Percentiles rank a stretch among this genome's conserved stretches.
Conservation (phyloP, 1,140 invertebrate species). For the Ectropis grisescens region DNA sequence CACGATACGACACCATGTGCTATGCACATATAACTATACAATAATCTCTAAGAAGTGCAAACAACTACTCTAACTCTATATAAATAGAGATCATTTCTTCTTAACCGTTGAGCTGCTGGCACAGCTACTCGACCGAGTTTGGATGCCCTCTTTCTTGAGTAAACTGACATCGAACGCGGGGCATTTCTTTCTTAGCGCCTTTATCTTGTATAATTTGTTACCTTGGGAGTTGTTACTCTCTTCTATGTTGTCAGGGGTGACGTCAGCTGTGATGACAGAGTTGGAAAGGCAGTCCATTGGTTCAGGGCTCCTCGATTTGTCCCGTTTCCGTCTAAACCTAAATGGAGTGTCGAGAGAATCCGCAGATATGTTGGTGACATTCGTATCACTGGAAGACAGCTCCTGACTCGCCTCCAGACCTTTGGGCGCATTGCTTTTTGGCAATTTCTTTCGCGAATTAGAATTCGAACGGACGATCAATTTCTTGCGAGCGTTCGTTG, state of each 20-base stretch:
- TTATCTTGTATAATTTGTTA: conserved; percentile 63
- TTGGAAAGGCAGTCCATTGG: conserved; percentile 59
- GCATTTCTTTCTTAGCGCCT: conserved; percentile 59
- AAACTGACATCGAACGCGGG: conserved; percentile 50
- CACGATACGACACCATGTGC: conserved; percentile 20
- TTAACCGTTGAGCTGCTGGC: conserved; percentile 52
- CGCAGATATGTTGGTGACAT: conserved; percentile 60
- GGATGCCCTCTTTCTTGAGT: conserved; percentile 56
- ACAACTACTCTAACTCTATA: no score
- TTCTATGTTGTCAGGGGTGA: conserved; percentile 49
- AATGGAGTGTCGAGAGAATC: conserved; percentile 61
- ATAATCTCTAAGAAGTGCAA: conserved; percentile 25
- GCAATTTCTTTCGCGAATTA: conserved; percentile 51
- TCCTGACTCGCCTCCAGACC: conserved; percentile 49
- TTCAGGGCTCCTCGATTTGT: conserved; percentile 59
- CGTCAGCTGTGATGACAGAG: conserved; percentile 47
- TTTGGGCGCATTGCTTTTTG: conserved; percentile 39
- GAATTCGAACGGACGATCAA: conserved; percentile 53
- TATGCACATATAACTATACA: conserved; percentile 37
- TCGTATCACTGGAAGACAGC: conserved; percentile 61
- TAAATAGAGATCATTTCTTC: conserved; percentile 54
- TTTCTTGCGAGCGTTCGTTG: conserved; percentile 46
- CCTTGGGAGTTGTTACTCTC: conserved; percentile 63
- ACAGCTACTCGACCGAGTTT: conserved; percentile 53
- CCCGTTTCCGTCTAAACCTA: conserved; percentile 54